Evolutionary conservation across 2,888 invertebrate genomes (phyloP).

Genomic region (Apamea epomidion): DNA sequence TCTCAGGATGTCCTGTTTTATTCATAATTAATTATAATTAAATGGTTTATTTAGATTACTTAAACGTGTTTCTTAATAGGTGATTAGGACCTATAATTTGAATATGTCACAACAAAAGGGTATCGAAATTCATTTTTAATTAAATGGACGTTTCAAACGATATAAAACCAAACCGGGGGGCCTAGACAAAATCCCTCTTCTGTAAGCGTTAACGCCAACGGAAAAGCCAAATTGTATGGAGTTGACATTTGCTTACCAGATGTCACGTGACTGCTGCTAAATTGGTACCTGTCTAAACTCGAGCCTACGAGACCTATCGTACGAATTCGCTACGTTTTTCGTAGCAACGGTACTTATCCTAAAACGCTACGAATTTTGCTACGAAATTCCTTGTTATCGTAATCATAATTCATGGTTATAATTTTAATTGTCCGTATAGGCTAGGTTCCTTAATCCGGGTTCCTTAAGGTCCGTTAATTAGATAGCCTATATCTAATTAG

Average conservation of each 20-base stretch:
- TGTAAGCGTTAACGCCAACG: too few species aligned
- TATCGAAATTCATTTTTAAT: background rate
- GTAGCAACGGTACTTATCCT: constrained; percentile 20
- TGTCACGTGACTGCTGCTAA: too few species aligned
- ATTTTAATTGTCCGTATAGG: background rate
- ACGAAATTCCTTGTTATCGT: constrained; percentile 1
- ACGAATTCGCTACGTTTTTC: constrained; percentile 29
- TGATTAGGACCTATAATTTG: background rate
- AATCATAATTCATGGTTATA: background rate
- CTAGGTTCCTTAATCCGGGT: too few species aligned
- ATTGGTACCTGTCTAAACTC: too few species aligned
- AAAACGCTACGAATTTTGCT: constrained; percentile 24
- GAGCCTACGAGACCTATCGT: background rate
- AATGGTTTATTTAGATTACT: background rate
- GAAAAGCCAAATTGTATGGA: too few species aligned
- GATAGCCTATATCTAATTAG: too few species aligned
- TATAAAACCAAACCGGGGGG: too few species aligned
- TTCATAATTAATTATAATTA: constrained; percentile 14
- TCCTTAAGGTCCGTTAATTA: too few species aligned
- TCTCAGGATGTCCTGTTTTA: constrained; percentile 42
- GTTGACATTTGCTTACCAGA: too few species aligned
- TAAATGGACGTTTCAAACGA: background rate
- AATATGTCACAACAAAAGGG: background rate
- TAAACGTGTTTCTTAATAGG: background rate
- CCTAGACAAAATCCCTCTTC: too few species aligned